Evolutionary conservation across 1,140 invertebrate species (phyloP).

Genomic region (Phortica variegata): DNA sequence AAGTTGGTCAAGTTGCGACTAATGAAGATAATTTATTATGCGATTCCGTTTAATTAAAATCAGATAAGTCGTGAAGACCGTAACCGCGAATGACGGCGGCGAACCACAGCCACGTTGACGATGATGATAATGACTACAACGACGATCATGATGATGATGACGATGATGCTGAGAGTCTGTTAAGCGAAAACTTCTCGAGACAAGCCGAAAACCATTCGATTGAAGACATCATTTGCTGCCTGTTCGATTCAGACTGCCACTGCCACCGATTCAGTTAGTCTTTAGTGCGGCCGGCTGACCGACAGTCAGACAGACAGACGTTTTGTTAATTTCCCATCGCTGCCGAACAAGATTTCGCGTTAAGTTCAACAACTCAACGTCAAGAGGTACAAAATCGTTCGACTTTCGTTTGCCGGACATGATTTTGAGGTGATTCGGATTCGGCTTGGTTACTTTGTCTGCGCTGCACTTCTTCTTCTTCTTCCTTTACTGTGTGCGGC

Average conservation of each 20-base stretch:
- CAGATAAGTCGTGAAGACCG: slow-evolving; percentile 27
- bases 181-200: too few relatives aligned
- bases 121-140: too few relatives aligned
- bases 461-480: slow-evolving; percentile 29
- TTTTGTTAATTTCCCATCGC: slow-evolving; percentile 37
- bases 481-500: slow-evolving; percentile 37
- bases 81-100: too few relatives aligned
- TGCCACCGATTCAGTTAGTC: too few relatives aligned
- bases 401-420: slow-evolving; percentile 35
- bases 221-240: neutral
- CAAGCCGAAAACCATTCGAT: too few relatives aligned
- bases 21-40: slow-evolving; percentile 55
- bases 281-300: too few relatives aligned
- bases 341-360: slow-evolving; percentile 40
- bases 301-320: neutral
- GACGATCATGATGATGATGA: slow-evolving; percentile 4
- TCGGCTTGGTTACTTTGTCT: slow-evolving; percentile 26
- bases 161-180: slow-evolving; percentile 4
- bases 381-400: slow-evolving; percentile 39
- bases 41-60: slow-evolving; percentile 55
- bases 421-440: slow-evolving; percentile 10
- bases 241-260: neutral
- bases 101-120: too few relatives aligned
- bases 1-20: slow-evolving; percentile 9
- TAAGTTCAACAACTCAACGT: slow-evolving; percentile 45